phyloP scores from a whole-genome alignment of 2,113 vertebrate species.

The Coregonus clupeaformis region DNA sequence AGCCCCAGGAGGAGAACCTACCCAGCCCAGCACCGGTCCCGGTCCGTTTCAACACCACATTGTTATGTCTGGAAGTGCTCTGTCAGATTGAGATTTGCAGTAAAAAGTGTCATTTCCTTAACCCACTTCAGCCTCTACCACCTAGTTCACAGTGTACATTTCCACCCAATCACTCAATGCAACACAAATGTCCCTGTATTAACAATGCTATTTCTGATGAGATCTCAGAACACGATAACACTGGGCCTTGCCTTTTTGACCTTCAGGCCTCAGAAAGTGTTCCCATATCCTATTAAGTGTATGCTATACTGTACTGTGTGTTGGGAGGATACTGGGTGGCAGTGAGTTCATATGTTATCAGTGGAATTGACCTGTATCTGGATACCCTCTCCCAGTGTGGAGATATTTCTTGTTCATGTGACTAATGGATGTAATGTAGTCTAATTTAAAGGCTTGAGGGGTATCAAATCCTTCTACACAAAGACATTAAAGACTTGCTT shows the following conservation, averaged over 20 bases:
- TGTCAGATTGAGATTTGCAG: slow-evolving; percentile 76
- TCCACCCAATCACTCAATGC: slow-evolving; percentile 54
- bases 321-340: slow-evolving; percentile 18
- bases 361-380: slow-evolving; percentile 16
- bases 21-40: slow-evolving; percentile 28
- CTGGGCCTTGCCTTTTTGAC: slow-evolving; percentile 36
- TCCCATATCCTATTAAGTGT: neutral
- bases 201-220: slow-evolving; percentile 50
- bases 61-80: slow-evolving; percentile 79
- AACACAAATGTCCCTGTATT: slow-evolving; percentile 24
- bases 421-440: slow-evolving; percentile 56
- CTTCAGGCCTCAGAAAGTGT: slow-evolving; percentile 2
- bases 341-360: slow-evolving; percentile 20
- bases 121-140: slow-evolving; percentile 37
- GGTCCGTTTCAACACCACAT: slow-evolving; percentile 81
- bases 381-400: slow-evolving; percentile 37
- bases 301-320: neutral
- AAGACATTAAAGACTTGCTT: slow-evolving; percentile 54
- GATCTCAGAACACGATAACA: slow-evolving; percentile 37
- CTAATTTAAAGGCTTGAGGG: slow-evolving; percentile 53
- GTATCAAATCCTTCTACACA: slow-evolving; percentile 52
- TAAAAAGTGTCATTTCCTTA: slow-evolving; percentile 82
- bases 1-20: slow-evolving; percentile 15
- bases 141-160: slow-evolving; percentile 34
- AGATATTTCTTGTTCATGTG: slow-evolving; percentile 52